Base-by-base conservation (phyloP, 2,113 vertebrate species). In the Mesembrinibis cayennensis region DNA sequence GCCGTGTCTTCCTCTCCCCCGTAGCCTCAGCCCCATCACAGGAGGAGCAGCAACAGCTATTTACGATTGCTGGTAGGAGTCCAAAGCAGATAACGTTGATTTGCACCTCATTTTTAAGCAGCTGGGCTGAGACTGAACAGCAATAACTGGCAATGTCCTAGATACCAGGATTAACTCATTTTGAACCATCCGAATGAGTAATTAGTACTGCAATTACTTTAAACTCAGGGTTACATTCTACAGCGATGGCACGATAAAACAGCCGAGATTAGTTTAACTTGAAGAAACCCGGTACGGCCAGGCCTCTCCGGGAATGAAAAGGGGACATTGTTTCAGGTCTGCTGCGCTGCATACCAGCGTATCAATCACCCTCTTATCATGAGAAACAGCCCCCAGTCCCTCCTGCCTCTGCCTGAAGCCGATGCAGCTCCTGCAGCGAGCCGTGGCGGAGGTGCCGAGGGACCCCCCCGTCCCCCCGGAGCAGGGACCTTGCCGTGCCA, bases 141-240 rank as follows among this genome's bases (percentile, higher is more conserved):
- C 91, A 96, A 38, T 73, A 91, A 89, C 83, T 87, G 13, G 4
- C 45, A 90, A 73, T 20, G 89, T 81, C 87, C 90, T 38, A 52
- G 70, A 61, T n/a, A 94, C 76, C 26, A 59, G 92, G 77, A 91
- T 79, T 94, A 93, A 95, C 91, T 88, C 53, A 87, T 96, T 97
- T 89, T 45, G 87, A 94, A 87, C 93, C 79, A 80, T 83, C 67
- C 29, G 40, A 89, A 96, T 79, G 92, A 96, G 82, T 96, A 94
- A 97, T 95, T 96, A 96, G 92, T 16, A 56, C 16, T 14, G 93
- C 97, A 97, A 95, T 97, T 95, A 94, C 89, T 93, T 94, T 85
- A 96, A 95, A 97, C 86, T 82, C 93, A 61, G 81, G 87, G 93
- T 95, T 96, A 79, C 93, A 47, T 72, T 92, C 94, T 90, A 19